Evolutionary conservation across 1,140 invertebrate species (phyloP).

Genomic region (Euwallacea fornicatus): DNA sequence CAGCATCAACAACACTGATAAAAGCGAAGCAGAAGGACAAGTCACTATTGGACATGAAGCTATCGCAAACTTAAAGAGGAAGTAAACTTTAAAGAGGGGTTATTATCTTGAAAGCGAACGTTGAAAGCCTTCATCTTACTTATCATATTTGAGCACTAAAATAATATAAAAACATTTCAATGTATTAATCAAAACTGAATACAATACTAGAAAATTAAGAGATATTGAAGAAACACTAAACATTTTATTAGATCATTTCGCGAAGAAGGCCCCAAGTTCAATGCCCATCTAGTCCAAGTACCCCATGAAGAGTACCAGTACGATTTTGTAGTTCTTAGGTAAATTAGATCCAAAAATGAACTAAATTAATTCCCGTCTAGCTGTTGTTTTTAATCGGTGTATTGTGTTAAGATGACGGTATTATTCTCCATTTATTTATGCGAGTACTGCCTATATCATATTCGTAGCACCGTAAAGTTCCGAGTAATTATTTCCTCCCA

Average conservation of each 20-base stretch:
- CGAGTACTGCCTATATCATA: background rate
- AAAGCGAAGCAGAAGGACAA: conserved; percentile 29
- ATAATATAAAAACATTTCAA: background rate
- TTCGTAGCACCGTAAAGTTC: background rate
- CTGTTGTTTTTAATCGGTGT: conserved; percentile 1
- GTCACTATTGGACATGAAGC: conserved; percentile 24
- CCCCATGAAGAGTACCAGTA: conserved; percentile 15
- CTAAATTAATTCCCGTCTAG: background rate
- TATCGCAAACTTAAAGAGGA: conserved; percentile 26
- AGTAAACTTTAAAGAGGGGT: conserved; percentile 14
- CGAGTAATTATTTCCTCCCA: no score
- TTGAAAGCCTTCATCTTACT: background rate
- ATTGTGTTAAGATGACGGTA: background rate
- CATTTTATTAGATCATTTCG: background rate
- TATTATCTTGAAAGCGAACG: conserved; percentile 1
- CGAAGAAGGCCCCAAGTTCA: conserved; percentile 25
- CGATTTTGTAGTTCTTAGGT: conserved; percentile 16
- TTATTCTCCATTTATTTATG: background rate
- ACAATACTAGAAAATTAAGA: background rate
- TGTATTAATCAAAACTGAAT: no score
- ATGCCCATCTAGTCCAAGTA: conserved; percentile 27
- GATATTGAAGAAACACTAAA: background rate
- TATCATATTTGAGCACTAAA: background rate
- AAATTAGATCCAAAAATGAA: conserved; percentile 24
- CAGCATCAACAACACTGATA: conserved; percentile 11